These are phyloP conservation scores for Basileuterus tristriatus DNA, from an alignment of 2,797 vertebrate genomes.

Conservation along the genomic window DNA sequence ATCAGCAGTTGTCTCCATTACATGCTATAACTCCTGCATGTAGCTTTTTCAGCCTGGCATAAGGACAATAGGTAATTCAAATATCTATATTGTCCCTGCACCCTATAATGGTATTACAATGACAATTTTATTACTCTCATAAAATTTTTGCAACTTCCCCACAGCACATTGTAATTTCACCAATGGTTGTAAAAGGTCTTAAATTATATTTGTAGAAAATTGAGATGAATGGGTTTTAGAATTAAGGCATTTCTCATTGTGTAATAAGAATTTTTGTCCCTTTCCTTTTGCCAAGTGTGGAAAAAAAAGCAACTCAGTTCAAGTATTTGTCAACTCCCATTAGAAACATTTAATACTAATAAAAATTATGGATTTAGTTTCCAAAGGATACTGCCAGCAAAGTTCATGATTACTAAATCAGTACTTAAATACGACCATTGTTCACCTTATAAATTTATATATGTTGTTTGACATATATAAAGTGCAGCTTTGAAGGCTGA, in stretches of 20 bases:
- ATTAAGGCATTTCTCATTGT: conserved; percentile 83
- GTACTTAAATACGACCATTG: conserved; percentile 88
- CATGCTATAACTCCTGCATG: conserved; percentile 41
- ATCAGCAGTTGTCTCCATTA: conserved; percentile 64
- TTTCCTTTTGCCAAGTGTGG: conserved; percentile 83
- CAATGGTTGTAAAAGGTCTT: conserved; percentile 86
- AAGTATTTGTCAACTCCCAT: conserved; percentile 98
- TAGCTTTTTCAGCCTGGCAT: conserved; percentile 58
- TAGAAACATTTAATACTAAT: conserved; percentile 96
- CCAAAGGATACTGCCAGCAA: conserved; percentile 89
- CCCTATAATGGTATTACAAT: conserved; percentile 86
- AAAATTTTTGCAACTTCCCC: conserved; percentile 89
- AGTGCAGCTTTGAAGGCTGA: conserved; percentile 64
- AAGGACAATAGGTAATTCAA: conserved; percentile 54
- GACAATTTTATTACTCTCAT: conserved; percentile 92
- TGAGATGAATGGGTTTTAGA: conserved; percentile 86
- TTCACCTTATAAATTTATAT: conserved; percentile 85
- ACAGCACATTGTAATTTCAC: conserved; percentile 88
- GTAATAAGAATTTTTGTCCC: conserved; percentile 83
- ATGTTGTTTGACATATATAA: conserved; percentile 73
- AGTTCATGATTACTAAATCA: conserved; percentile 83
- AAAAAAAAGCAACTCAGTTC: conserved; percentile 87
- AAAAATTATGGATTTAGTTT: conserved; percentile 92
- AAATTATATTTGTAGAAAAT: conserved; percentile 88
- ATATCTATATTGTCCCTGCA: conserved; percentile 71